Base-by-base conservation (phyloP, 2,113 vertebrate genomes). In the Trogon surrucura region DNA sequence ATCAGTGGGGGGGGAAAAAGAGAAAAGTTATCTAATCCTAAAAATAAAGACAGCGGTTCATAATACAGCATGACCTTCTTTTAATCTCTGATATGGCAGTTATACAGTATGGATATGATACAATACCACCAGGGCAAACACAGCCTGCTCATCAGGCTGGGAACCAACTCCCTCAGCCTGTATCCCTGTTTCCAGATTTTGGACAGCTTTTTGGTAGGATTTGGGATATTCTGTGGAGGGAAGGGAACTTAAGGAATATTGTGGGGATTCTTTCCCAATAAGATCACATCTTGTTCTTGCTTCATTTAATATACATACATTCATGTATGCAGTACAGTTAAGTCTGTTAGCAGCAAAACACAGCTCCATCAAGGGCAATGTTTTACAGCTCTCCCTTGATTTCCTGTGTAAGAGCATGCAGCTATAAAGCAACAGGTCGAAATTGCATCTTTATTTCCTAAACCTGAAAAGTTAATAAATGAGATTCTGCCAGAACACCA, bases 231-330 rank as follows among this genome's bases (percentile, higher is more conserved):
- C 96, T 65, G 62, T 66, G 83, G 30, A 79, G n/a, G 50, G 57
- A 80, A 72, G 16, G 41, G 56, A 93, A 88, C 92, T 92, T 96
- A 82, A 1, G 16, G 91, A 94, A 97, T 97, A 97, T 95, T 94
- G 56, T 56, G 4, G 89, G 88, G 91, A 97, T 97, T 98, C 88
- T 77, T 97, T 98, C 95, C 92, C 81, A 83, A 53, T 93, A 97
- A 93, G 88, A 97, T 93, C 96, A 97, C 95, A 97, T 97, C 96
- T 97, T 97, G 96, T 95, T 97, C 96, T 92, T 86, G 94, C 97
- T 97, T 96, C 73, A 91, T 83, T 87, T 86, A 45, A 94, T 66
- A 94, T 54, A 88, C 58, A 84, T 93, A 78, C 61, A 82, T 70
- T 89, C 91, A 82, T 2, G 0, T 79, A 73, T 20, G 80, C 9